A percentile compares a stretch with the other conserved stretches of the same genome.
Evolutionary conservation across 2,888 invertebrate species (phyloP).

Genomic region (Cryptophagus acutangulus): DNA sequence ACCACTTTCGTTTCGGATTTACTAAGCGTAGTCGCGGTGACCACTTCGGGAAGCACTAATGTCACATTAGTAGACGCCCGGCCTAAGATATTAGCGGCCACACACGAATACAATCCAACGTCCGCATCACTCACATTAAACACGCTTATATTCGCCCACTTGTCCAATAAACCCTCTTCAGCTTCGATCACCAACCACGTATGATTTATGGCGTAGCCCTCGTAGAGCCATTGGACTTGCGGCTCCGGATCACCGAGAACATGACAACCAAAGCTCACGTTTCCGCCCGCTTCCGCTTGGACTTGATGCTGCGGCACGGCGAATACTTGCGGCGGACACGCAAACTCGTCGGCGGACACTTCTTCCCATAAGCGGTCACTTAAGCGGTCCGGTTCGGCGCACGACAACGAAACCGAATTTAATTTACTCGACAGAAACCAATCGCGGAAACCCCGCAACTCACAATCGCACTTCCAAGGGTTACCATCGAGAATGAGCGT

Average conservation of each 20-base stretch:
- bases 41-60: slow-evolving; percentile 62
- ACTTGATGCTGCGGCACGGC: slow-evolving; percentile 41
- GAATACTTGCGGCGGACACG: slow-evolving; percentile 71
- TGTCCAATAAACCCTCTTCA: slow-evolving; percentile 48
- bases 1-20: slow-evolving; percentile 69
- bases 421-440: slow-evolving; percentile 79
- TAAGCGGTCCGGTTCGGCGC: slow-evolving; percentile 66
- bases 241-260: slow-evolving; percentile 81
- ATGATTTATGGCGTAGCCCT: slow-evolving; percentile 61
- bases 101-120: slow-evolving; percentile 81
- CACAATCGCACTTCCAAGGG: slow-evolving; percentile 88
- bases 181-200: slow-evolving; percentile 49
- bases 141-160: slow-evolving; percentile 79
- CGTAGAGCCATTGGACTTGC: slow-evolving; percentile 75
- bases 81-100: slow-evolving; percentile 64
- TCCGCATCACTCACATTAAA: slow-evolving; percentile 76
- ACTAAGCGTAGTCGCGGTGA: slow-evolving; percentile 72
- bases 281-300: slow-evolving; percentile 75
- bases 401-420: slow-evolving; percentile 64
- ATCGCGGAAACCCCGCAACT: slow-evolving; percentile 73
- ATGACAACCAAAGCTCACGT: slow-evolving; percentile 76
- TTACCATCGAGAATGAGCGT: slow-evolving; percentile 78
- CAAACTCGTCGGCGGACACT: slow-evolving; percentile 70
- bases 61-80: slow-evolving; percentile 59
- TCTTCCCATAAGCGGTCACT: slow-evolving; percentile 72